Percentiles rank a stretch among this genome's conserved stretches.
These are phyloP conservation scores for Micromussa lordhowensis DNA, from an alignment of 92 coral and sea anemone genomes.

Conservation along the genomic window DNA sequence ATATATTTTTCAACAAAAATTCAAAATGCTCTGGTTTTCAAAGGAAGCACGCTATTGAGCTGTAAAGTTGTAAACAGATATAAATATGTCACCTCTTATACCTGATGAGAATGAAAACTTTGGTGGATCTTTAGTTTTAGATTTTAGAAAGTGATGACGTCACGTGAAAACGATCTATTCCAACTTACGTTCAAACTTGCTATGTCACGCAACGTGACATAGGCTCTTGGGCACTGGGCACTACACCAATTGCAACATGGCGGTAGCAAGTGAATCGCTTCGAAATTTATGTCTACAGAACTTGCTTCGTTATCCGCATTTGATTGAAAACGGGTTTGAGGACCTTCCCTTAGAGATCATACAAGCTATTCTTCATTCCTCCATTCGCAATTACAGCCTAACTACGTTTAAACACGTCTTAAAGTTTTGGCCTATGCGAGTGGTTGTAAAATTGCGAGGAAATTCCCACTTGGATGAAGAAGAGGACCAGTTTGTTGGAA, in stretches of 20 bases:
- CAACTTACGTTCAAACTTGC: too few species aligned
- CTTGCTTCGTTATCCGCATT: not conserved
- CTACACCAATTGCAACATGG: not conserved
- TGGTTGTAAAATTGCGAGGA: not conserved
- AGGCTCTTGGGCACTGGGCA: not conserved
- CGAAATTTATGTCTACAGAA: not conserved
- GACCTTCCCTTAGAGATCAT: not conserved
- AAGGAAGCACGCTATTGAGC: too few species aligned
- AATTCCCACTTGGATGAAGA: not conserved
- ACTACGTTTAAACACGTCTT: not conserved
- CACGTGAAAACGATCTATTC: too few species aligned
- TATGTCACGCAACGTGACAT: not conserved
- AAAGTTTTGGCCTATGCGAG: conserved; percentile 4
- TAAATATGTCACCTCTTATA: too few species aligned
- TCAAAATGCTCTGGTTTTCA: too few species aligned
- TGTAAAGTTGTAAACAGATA: too few species aligned
- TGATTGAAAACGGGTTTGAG: not conserved
- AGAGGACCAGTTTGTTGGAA: conserved; percentile 2
- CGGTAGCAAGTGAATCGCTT: not conserved
- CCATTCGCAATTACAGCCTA: not conserved
- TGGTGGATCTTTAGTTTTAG: too few species aligned
- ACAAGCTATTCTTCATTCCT: not conserved
- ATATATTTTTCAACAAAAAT: too few species aligned
- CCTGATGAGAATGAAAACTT: too few species aligned
- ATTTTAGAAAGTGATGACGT: too few species aligned